A percentile compares a stretch with the other conserved stretches of the same genome.
phyloP scores from a whole-genome alignment of 2,113 vertebrate species.

The Amphiprion ocellaris region DNA sequence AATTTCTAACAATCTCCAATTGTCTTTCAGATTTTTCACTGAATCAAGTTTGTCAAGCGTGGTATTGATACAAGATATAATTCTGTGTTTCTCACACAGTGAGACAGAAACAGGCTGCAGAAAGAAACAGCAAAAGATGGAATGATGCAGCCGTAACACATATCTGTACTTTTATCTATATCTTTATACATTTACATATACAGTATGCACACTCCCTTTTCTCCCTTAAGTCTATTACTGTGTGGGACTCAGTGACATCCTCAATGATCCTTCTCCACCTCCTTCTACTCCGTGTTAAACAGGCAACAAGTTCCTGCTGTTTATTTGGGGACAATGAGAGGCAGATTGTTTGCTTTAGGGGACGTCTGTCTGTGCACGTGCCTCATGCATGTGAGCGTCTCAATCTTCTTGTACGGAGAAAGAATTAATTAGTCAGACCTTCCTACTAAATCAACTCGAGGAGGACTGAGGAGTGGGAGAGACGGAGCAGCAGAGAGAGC shows the following conservation, averaged over 20 bases:
- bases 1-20: no score
- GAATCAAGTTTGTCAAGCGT: no score
- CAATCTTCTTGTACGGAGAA: constrained; percentile 30
- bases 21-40: no score
- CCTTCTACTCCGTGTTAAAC: constrained; percentile 19
- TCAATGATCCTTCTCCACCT: not conserved
- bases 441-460: constrained; percentile 51
- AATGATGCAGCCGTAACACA: constrained; percentile 50
- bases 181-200: no score
- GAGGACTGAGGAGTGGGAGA: constrained; percentile 21
- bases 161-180: constrained; percentile 29
- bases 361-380: constrained; percentile 39
- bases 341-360: constrained; percentile 58
- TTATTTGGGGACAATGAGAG: constrained; percentile 31
- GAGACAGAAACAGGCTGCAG: not conserved
- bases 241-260: not conserved
- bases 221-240: constrained; percentile 4
- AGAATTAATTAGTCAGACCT: constrained; percentile 59
- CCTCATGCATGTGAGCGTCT: constrained; percentile 32
- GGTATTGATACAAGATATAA: no score
- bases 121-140: constrained; percentile 45
- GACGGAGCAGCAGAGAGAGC: constrained; percentile 9
- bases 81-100: no score
- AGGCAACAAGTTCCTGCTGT: constrained; percentile 32
- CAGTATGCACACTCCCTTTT: constrained; percentile 27